These are phyloP conservation scores for Eledona agricola DNA, from an alignment of 2,888 invertebrate genomes.

Conservation along the genomic window DNA sequence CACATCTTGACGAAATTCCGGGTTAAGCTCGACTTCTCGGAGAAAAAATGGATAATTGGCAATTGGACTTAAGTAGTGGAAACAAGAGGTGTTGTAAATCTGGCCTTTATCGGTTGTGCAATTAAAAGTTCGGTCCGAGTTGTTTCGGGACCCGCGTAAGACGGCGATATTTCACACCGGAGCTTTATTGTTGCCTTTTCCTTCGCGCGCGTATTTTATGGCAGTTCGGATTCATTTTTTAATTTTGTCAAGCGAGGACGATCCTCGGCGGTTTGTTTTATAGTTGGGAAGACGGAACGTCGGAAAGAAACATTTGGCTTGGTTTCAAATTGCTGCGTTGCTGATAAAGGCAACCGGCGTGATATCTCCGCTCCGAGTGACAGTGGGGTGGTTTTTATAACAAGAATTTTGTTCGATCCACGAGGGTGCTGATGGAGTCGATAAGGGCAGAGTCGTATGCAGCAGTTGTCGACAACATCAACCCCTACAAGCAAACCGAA, in stretches of 20 bases:
- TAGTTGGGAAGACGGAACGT: conserved; percentile 25
- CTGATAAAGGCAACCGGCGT: conserved; percentile 46
- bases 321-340: conserved; percentile 45
- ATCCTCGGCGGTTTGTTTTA: conserved; percentile 22
- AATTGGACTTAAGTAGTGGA: conserved; percentile 5
- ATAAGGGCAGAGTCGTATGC: conserved; percentile 43
- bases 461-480: conserved; percentile 46
- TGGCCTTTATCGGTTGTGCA: conserved; percentile 20
- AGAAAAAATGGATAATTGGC: conserved; percentile 3
- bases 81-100: conserved; percentile 14
- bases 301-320: conserved; percentile 42
- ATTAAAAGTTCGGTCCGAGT: conserved; percentile 18
- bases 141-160: conserved; percentile 16
- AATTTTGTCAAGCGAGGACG: conserved; percentile 31
- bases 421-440: conserved; percentile 44
- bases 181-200: conserved; percentile 26
- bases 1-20: conserved; percentile 2
- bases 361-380: conserved; percentile 45
- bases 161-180: conserved; percentile 16
- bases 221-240: conserved; percentile 38
- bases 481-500: conserved; percentile 15
- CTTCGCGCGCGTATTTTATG: conserved; percentile 33
- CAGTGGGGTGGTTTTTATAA: conserved; percentile 49
- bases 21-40: neutral
- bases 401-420: conserved; percentile 49